A percentile compares a stretch with the other conserved stretches of the same genome.
phyloP scores from a whole-genome alignment of 1,140 invertebrate species.

The Caenorhabditis latens region DNA sequence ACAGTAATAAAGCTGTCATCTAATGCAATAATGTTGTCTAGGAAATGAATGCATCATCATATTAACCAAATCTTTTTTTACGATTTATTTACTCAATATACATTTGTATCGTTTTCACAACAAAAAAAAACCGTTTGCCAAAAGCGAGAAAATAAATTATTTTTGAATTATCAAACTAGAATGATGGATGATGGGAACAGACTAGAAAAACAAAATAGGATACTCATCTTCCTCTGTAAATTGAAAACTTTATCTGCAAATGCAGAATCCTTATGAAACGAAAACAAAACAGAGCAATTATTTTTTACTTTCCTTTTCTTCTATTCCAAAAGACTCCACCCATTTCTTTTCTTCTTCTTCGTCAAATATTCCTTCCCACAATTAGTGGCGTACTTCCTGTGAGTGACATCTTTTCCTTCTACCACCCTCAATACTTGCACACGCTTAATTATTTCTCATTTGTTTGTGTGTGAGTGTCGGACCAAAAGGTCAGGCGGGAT shows the following conservation, averaged over 20 bases:
- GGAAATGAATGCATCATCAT: no score
- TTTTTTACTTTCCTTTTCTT: background rate
- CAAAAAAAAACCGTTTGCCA: no score
- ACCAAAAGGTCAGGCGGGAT: background rate
- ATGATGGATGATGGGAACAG: no score
- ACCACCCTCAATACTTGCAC: conserved; percentile 16
- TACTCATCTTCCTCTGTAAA: no score
- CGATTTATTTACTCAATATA: no score
- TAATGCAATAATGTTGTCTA: no score
- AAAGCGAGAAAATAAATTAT: no score
- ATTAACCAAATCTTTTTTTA: no score
- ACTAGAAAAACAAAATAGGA: no score
- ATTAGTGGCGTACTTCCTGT: conserved; percentile 41
- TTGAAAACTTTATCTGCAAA: background rate
- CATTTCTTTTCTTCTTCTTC: background rate
- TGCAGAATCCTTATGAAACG: background rate
- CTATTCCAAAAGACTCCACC: background rate
- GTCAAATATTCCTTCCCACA: conserved; percentile 45
- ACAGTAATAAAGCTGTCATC: no score
- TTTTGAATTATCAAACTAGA: no score
- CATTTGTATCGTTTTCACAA: no score
- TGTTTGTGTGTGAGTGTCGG: background rate
- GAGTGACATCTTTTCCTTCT: conserved; percentile 10
- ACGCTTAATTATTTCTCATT: conserved; percentile 3
- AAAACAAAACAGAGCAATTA: conserved; percentile 27